Conservation (phyloP, 2,888 invertebrate genomes). For the Deroplatys truncata region DNA sequence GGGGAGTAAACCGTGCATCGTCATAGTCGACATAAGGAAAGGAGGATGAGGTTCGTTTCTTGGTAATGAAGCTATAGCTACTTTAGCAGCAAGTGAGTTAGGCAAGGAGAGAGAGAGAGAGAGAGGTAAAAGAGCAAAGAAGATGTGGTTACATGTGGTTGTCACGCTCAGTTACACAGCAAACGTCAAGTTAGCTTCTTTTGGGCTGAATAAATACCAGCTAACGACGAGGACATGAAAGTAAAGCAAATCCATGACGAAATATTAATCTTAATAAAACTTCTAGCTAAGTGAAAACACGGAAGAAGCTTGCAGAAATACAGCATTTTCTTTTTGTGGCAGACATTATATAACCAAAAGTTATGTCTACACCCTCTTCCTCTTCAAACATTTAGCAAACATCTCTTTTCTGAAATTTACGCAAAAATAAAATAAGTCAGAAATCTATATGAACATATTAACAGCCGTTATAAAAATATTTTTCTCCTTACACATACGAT, state of each 20-base stretch:
- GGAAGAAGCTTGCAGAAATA: no score
- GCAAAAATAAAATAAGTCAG: no score
- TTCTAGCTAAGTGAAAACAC: background rate
- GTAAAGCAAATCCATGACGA: background rate
- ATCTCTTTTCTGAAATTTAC: no score
- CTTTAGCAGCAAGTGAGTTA: background rate
- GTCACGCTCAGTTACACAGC: slow-evolving; percentile 4
- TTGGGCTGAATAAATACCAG: background rate
- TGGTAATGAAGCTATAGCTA: background rate
- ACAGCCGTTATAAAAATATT: no score
- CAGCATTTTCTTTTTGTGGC: no score
- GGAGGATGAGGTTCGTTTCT: background rate
- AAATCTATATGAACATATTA: no score
- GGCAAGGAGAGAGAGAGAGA: background rate
- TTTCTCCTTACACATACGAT: no score
- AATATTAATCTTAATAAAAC: background rate
- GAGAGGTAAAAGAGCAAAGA: slow-evolving; percentile 10
- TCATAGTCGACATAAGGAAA: background rate
- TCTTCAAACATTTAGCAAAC: no score
- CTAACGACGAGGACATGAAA: background rate
- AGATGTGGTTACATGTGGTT: slow-evolving; percentile 14
- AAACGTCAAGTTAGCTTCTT: background rate
- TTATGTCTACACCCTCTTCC: no score
- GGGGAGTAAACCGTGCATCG: slow-evolving; percentile 3
- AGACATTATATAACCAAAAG: no score